Evolutionary conservation across 2,888 invertebrate species (phyloP), one percentile per base, ranked within the genome.

Genomic region (Dendrolimus pini): DNA sequence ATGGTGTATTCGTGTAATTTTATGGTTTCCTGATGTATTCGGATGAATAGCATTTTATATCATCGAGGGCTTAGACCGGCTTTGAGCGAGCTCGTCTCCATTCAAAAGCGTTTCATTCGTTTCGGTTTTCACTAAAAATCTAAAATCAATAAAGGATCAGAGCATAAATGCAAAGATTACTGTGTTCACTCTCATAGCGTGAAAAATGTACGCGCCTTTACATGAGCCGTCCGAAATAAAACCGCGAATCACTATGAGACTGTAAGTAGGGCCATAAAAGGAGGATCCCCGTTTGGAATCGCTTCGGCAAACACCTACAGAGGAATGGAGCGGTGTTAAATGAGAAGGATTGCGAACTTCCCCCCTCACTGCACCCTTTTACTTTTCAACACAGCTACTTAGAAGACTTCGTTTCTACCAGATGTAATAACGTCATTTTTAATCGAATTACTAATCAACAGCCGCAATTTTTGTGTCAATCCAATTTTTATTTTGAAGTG

Each of bases 131-230:
- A 83, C 88, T 89, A 89, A 89, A 89, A 90, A 90, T 89, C 89
- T 89, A 89, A 90, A 90, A 90, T 90, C 89, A 89, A 89, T 89
- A 89, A 89, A 88, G 89, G 89, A 89, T 90, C 89, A 88, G 78
- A 75, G 85, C 74, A 86, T 89, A 89, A 90, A 89, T 89, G 89
- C 89, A 88, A 89, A 90, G 90, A 90, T 90, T 90, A 90, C 82
- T 75, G 77, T 85, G 83, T 81, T 83, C 88, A 82, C 74, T 85
- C 75, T 82, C 82, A 78, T 75, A 77, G 81, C 82, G 80, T 89
- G 89, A 89, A 89, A 90, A 89, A 89, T 89, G 86, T 88, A 78
- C 84, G 83, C 78, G 81, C 82, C 77, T 82, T 82, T 85, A 87
- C 85, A 85, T 72, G 85, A 86, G 82, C 83, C 86, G 85, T 82